Evolutionary conservation across 2,113 vertebrate genomes (phyloP).

Genomic region (Zootoca vivipara): DNA sequence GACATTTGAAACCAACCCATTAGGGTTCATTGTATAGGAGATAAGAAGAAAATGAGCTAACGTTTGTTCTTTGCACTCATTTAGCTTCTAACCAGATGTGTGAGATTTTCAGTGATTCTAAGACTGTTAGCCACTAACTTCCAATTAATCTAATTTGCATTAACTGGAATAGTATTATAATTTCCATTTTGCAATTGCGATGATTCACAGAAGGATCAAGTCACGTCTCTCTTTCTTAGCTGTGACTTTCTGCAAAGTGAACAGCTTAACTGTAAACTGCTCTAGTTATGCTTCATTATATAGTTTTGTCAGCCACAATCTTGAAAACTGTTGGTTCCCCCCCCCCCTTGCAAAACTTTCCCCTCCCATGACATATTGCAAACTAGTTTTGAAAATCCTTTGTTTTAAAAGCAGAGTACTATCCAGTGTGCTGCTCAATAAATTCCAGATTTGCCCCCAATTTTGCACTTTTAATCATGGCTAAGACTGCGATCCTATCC

Average conservation of each 20-base stretch:
- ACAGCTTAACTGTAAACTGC: background rate
- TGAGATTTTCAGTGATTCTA: background rate
- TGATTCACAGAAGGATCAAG: slow-evolving; percentile 14
- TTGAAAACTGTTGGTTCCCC: background rate
- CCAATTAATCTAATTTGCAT: slow-evolving; percentile 20
- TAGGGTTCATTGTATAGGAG: background rate
- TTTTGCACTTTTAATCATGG: too few relatives aligned
- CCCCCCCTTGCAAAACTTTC: background rate
- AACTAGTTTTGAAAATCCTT: background rate
- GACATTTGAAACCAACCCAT: background rate
- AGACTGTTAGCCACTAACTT: background rate
- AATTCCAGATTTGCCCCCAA: background rate
- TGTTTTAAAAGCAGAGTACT: background rate
- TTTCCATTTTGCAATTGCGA: background rate
- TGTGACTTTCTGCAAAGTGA: background rate
- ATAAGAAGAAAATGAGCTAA: background rate
- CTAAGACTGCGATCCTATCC: too few relatives aligned
- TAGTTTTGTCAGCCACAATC: slow-evolving; percentile 1
- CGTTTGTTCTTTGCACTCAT: slow-evolving; percentile 4
- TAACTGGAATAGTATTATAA: background rate
- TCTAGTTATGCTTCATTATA: background rate
- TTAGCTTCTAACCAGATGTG: background rate
- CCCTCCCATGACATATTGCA: background rate
- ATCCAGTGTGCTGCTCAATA: background rate
- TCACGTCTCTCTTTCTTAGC: background rate